phyloP scores from a whole-genome alignment of 2,797 vertebrate genomes.

The Peromyscus aztecus region DNA sequence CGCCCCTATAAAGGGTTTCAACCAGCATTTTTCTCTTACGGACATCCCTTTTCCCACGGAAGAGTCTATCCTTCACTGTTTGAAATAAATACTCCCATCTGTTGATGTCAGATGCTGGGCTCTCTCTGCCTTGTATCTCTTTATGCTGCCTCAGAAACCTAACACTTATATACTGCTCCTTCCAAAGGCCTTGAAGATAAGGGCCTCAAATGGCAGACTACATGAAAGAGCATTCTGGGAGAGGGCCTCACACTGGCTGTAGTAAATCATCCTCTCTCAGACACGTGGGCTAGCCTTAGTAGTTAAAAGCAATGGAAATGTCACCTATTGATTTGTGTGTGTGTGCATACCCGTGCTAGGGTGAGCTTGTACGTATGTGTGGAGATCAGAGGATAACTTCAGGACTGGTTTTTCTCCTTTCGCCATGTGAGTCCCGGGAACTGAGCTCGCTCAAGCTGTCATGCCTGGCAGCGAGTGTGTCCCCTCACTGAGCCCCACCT shows the following conservation, averaged over 20 bases:
- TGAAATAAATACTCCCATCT: not conserved
- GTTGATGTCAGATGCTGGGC: not conserved
- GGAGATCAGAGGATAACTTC: not conserved
- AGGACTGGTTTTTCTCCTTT: not conserved
- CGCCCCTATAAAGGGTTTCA: not conserved
- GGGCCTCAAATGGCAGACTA: not conserved
- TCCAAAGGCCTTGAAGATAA: not conserved
- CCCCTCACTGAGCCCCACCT: not conserved
- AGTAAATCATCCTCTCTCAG: not conserved
- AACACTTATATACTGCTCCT: not conserved
- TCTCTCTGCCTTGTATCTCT: not conserved
- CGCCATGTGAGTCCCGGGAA: not conserved
- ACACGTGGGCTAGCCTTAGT: not conserved
- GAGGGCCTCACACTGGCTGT: not conserved
- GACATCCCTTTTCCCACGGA: not conserved
- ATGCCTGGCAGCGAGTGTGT: not conserved
- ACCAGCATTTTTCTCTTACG: not conserved
- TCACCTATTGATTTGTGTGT: not conserved
- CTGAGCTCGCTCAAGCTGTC: not conserved
- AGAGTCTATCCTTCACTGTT: not conserved
- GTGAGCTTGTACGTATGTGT: not conserved
- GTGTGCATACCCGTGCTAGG: not conserved
- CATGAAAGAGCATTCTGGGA: not conserved
- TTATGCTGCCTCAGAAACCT: not conserved
- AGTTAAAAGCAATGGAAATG: not conserved